Evolutionary conservation across 2,113 vertebrate species (phyloP), one percentile per base, ranked within the genome.

Genomic region (Gadus macrocephalus): DNA sequence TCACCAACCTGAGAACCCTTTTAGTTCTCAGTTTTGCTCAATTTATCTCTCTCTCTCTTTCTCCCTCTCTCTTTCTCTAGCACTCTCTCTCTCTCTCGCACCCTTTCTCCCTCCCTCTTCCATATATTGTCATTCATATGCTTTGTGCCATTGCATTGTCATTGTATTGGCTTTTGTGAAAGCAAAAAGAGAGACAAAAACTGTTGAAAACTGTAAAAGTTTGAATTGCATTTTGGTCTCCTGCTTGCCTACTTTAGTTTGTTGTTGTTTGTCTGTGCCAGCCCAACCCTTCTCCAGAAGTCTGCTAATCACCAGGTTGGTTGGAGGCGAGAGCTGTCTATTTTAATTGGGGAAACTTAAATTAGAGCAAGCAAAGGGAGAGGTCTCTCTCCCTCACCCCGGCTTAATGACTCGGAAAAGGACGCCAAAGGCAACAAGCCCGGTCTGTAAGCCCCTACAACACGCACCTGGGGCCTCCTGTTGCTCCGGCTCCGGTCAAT

Each of bases 11-110:
- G 67, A 83, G 75, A 77, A 72, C 74, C 58, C 74, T 68, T 69
- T 61, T 78, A 80, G 76, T 72, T 55, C 64, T 68, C 31, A 64
- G 63, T 73, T 84, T 67, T 78, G 63, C 75, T 82, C 69, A 63
- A 75, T 19, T 74, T 78, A n/a, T 79, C 67, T 73, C 61, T 69
- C 59, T 14, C 53, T 55, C 53, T 55, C 53, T 55, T 12, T 11
- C 53, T 55, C 9, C 14, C 53, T 55, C 16, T 55, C 53, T 55
- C 53, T 55, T 12, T 55, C 53, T 55, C 53, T 7, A 35, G 6
- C 31, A 12, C 53, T 55, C 53, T 55, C 53, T 8, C 31, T 31
- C 31, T 55, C 53, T 55, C 53, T 55, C 53, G 53, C 31, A 5
- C 31, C 6, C 6, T 35, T 35, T 35, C 31, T 35, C 31, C 6